Evolutionary conservation across 1,140 invertebrate genomes (phyloP).

Genomic region (Drosophila watanabei): DNA sequence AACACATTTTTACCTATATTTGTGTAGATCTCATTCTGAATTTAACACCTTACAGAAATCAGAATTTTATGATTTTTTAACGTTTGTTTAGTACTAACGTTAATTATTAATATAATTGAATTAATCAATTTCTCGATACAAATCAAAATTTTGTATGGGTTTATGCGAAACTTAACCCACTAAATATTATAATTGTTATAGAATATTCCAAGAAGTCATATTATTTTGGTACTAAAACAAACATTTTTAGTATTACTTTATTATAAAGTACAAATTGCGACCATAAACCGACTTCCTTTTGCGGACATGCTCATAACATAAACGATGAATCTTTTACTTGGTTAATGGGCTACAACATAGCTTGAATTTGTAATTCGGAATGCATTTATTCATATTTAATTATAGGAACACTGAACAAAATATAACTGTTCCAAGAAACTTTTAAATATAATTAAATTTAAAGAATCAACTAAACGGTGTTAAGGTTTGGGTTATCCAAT

Average conservation of each 20-base stretch:
- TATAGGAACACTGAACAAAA: constrained; percentile 1
- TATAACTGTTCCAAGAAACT: background rate
- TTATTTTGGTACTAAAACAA: background rate
- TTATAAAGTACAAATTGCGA: background rate
- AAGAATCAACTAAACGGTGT: background rate
- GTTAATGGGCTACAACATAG: constrained; percentile 32
- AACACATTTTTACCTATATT: background rate
- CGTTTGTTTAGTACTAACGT: background rate
- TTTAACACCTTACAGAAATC: accelerated
- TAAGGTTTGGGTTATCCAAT: background rate
- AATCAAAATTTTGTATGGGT: background rate
- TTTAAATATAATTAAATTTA: background rate
- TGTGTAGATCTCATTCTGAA: background rate
- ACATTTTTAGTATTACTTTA: background rate
- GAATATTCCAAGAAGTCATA: accelerated
- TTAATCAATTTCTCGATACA: background rate
- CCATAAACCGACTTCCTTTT: constrained; percentile 12
- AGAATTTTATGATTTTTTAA: background rate
- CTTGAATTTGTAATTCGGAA: constrained; percentile 19
- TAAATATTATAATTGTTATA: no score
- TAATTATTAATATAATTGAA: background rate
- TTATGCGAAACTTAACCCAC: background rate
- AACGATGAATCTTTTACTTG: constrained; percentile 13
- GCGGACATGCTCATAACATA: constrained; percentile 18
- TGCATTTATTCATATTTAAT: constrained; percentile 35